Evolutionary conservation across 64 coral and sea anemone genomes (phyloP).

Genomic region (Pocillopora verrucosa): DNA sequence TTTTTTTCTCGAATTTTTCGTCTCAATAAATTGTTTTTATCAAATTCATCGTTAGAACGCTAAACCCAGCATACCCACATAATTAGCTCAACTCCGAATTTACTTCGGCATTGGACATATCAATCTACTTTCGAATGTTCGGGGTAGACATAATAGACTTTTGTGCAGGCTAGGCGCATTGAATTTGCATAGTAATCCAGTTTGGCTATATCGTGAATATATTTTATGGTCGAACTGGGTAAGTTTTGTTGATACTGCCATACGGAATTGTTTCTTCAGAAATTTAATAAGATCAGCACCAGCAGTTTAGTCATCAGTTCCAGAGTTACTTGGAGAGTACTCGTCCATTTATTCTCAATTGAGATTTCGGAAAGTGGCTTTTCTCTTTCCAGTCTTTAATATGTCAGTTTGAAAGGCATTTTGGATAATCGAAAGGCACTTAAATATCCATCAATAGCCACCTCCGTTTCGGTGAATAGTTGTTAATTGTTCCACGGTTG

Average conservation of each 20-base stretch:
- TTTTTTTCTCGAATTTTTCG: background rate
- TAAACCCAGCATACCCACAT: background rate
- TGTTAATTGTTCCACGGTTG: background rate
- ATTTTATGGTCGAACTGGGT: slow-evolving; percentile 14
- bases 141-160: background rate
- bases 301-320: slow-evolving; percentile 16
- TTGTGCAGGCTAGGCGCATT: background rate
- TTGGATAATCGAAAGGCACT: background rate
- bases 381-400: slow-evolving; percentile 1
- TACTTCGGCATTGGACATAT: background rate
- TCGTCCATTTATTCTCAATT: slow-evolving; percentile 18
- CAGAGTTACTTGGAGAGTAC: background rate
- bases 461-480: background rate
- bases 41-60: background rate
- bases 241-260: slow-evolving; percentile 16
- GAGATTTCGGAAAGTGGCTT: slow-evolving; percentile 13
- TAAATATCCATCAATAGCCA: background rate
- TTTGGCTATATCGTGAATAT: slow-evolving; percentile 11
- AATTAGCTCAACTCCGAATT: background rate
- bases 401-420: background rate
- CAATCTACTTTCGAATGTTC: background rate
- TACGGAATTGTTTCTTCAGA: background rate
- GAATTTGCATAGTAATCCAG: slow-evolving; percentile 12
- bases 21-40: slow-evolving; percentile 8
- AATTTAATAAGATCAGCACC: slow-evolving; percentile 21